These are phyloP conservation scores for Mionectes olivaceus DNA, from an alignment of 2,797 vertebrate species.

Conservation along the genomic window DNA sequence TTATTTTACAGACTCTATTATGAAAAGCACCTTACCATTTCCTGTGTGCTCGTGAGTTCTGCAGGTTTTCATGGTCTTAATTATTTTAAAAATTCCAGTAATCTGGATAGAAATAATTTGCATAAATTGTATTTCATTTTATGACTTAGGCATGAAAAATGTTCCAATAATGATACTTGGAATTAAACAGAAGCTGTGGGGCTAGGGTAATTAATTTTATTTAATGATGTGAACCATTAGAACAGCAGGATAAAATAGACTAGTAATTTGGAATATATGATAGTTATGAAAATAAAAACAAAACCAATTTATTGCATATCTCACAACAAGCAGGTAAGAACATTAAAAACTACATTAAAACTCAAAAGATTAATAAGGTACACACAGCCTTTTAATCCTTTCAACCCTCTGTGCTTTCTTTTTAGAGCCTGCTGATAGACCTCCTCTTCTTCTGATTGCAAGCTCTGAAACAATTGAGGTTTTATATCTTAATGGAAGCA, in stretches of 20 bases:
- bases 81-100: not conserved
- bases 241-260: conserved; percentile 10
- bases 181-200: conserved; percentile 36
- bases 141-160: conserved; percentile 41
- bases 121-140: conserved; percentile 22
- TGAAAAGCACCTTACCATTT: not conserved
- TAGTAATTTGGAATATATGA: conserved; percentile 24
- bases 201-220: conserved; percentile 42
- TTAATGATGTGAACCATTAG: conserved; percentile 31
- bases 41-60: not conserved
- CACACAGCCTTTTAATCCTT: not conserved
- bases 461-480: conserved; percentile 86
- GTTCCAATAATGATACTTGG: conserved; percentile 37
- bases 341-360: not conserved
- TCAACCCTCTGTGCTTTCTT: conserved; percentile 42
- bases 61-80: not conserved
- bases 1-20: not conserved
- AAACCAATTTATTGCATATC: not conserved
- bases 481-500: conserved; percentile 89
- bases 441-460: conserved; percentile 87
- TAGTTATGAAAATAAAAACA: conserved; percentile 30
- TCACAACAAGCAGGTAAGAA: conserved; percentile 10
- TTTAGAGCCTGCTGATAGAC: conserved; percentile 87
- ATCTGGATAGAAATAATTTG: conserved; percentile 1
- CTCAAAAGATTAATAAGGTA: not conserved